Evolutionary conservation across 2,888 invertebrate genomes (phyloP).

Genomic region (Mesopsocus fuscifrons): DNA sequence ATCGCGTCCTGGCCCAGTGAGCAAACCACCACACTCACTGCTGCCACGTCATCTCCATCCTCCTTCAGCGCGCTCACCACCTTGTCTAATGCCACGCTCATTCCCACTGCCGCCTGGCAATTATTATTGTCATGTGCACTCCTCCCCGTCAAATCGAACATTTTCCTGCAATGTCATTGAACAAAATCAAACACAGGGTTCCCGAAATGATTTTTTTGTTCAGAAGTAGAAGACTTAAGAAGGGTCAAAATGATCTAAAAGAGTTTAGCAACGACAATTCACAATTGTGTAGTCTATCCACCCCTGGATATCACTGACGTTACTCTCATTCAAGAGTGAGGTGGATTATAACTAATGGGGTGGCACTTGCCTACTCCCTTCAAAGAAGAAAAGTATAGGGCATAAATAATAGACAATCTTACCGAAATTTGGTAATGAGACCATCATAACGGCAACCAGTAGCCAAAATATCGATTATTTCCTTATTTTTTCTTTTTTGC

Average conservation of each 20-base stretch:
- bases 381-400: no score
- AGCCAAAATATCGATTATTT: constrained; percentile 51
- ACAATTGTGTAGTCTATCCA: no score
- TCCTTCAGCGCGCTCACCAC: constrained; percentile 40
- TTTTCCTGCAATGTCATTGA: constrained; percentile 22
- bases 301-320: no score
- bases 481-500: constrained; percentile 31
- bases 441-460: constrained; percentile 81
- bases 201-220: not conserved
- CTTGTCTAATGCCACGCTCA: constrained; percentile 69
- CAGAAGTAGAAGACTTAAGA: no score
- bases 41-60: constrained; percentile 29
- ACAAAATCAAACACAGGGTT: not conserved
- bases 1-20: constrained; percentile 36
- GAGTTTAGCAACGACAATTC: no score
- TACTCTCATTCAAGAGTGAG: no score
- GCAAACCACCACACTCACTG: constrained; percentile 46
- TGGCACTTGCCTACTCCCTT: no score
- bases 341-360: no score
- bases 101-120: constrained; percentile 49
- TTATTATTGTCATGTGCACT: constrained; percentile 23
- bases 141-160: constrained; percentile 23
- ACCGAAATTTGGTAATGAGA: constrained; percentile 52
- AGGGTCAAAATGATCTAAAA: no score
- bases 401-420: no score